phyloP scores from a whole-genome alignment of 2,113 vertebrate genomes.

The Australoheros scitulus region DNA sequence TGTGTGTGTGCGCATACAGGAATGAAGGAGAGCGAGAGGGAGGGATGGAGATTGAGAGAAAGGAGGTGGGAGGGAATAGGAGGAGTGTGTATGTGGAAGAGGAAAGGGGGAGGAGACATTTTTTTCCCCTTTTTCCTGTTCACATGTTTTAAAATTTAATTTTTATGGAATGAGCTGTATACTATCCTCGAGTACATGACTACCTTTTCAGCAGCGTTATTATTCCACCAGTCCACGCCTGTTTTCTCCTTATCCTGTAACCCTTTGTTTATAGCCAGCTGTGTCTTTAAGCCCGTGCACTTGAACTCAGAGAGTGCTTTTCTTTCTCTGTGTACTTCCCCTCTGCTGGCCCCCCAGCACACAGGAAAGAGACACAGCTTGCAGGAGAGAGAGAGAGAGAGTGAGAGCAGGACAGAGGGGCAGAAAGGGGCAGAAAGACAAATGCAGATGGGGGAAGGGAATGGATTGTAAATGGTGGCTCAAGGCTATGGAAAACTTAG shows the following conservation, averaged over 20 bases:
- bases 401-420: constrained; percentile 60
- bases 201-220: constrained; percentile 40
- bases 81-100: constrained; percentile 63
- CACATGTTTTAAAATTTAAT: constrained; percentile 46
- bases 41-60: constrained; percentile 66
- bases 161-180: constrained; percentile 45
- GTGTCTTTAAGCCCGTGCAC: constrained; percentile 76
- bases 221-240: constrained; percentile 39
- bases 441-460: constrained; percentile 76
- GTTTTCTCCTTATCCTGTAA: constrained; percentile 41
- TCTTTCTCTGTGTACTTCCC: constrained; percentile 74
- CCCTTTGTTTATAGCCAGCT: constrained; percentile 67
- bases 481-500: constrained; percentile 53
- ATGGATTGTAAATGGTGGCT: constrained; percentile 66
- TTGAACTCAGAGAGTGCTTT: constrained; percentile 80
- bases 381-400: constrained; percentile 47
- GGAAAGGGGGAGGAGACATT: constrained; percentile 76
- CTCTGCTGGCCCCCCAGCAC: constrained; percentile 72
- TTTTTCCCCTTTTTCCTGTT: constrained; percentile 69
- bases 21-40: constrained; percentile 67
- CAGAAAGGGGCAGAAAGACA: constrained; percentile 71
- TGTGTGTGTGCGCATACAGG: constrained; percentile 22
- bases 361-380: constrained; percentile 76
- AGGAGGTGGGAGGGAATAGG: constrained; percentile 73
- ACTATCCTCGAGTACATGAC: constrained; percentile 17